Base-by-base conservation (phyloP, 2,113 vertebrate genomes). In the Oncorhynchus masou region DNA sequence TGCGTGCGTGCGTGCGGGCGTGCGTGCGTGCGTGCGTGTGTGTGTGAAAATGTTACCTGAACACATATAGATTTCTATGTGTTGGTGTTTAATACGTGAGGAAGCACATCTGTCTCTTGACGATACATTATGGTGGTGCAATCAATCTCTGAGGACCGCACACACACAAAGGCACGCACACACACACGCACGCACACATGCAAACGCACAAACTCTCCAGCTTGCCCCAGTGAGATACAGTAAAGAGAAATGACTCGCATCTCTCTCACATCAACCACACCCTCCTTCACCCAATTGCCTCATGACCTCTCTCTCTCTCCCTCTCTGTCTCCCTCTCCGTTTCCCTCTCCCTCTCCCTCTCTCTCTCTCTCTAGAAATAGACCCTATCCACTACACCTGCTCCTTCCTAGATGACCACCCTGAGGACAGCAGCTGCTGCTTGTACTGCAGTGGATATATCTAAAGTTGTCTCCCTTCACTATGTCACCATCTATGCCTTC, bases 351-450 rank as follows among this genome's bases (percentile, higher is more conserved):
- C 8, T 4, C 57, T 9, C 27, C 1, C 20, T 13, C 29, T n/a
- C 6, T 29, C 4, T 12, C n/a, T n/a, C 25, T 16, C 12, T 25
- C 67, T 79, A 79, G 76, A 68, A 64, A 62, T 76, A 74, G 82
- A 84, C 81, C 84, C 79, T 70, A 84, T 90, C 89, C 88, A 68
- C 82, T 85, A 80, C 90, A 86, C 84, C 77, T 79, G 81, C 85
- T 83, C 83, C 22, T 90, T 88, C 81, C 89, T 87, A 89, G 88
- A 91, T 90, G 90, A 89, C 90, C 88, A 88, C 86, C 76, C 85
- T 49, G 67, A 89, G 85, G 39, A 86, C 87, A 81, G 9, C 39
- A 45, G 39, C 39, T 45, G 86, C 87, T 79, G 85, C 84, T 70
- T 78, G 81, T 20, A 57, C 13, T 16, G 54, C 15, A 57, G 39